Percentiles rank a stretch among this genome's conserved stretches.
These are phyloP conservation scores for Arge pagana DNA, from an alignment of 2,888 invertebrate species.

Conservation along the genomic window DNA sequence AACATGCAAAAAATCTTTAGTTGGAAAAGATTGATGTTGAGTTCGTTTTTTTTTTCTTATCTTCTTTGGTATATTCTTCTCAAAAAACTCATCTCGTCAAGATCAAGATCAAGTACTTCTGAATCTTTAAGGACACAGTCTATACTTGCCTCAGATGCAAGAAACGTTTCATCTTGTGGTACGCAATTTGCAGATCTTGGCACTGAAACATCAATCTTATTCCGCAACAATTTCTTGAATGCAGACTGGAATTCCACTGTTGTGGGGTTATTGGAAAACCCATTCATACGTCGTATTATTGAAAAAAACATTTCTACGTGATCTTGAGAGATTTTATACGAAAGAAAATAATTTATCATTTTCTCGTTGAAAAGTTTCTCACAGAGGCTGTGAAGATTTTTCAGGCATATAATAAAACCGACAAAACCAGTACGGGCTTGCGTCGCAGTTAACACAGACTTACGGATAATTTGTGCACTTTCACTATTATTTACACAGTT, in stretches of 20 bases:
- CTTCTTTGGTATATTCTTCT: background rate
- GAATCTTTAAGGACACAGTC: background rate
- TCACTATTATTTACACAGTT: background rate
- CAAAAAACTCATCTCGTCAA: background rate
- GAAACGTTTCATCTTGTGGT: constrained; percentile 1
- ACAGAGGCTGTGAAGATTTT: background rate
- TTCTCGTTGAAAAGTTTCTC: background rate
- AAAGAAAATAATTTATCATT: background rate
- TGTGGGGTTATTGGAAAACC: constrained; percentile 1
- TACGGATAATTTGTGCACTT: background rate
- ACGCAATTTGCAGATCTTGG: background rate
- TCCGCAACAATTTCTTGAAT: background rate
- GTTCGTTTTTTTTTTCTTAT: background rate
- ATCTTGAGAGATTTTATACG: constrained; percentile 3
- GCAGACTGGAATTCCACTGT: background rate
- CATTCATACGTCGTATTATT: background rate
- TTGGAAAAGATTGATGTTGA: background rate
- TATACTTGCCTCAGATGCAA: background rate
- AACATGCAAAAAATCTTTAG: background rate
- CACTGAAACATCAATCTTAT: background rate
- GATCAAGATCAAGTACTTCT: too few relatives aligned
- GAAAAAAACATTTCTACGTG: constrained; percentile 4
- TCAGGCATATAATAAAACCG: background rate
- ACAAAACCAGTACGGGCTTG: background rate
- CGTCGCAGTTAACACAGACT: constrained; percentile 8